Percentiles rank a stretch among this genome's conserved stretches.
Evolutionary conservation across 2,888 invertebrate genomes (phyloP).

Genomic region (Drosophila paramelanica): DNA sequence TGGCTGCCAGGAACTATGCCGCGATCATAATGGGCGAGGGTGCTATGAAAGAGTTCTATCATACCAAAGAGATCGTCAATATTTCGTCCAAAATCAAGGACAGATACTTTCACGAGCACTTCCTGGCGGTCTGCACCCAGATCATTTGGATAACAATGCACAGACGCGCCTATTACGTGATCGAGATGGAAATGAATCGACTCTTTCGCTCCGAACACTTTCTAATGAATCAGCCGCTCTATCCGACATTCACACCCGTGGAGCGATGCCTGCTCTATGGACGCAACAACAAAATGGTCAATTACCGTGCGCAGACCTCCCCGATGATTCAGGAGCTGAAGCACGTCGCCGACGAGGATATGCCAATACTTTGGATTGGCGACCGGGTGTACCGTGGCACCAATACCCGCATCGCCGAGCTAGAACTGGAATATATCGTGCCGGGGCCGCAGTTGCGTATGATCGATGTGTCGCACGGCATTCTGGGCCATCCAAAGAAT

Average conservation of each 20-base stretch:
- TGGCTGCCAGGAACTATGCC: constrained; percentile 72
- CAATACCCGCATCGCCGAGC: constrained; percentile 10
- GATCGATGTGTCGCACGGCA: constrained; percentile 11
- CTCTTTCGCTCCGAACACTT: constrained; percentile 82
- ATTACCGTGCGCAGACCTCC: constrained; percentile 18
- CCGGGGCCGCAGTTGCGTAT: constrained; percentile 11
- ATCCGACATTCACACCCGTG: constrained; percentile 4
- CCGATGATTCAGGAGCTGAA: constrained; percentile 16
- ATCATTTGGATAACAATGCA: constrained; percentile 46
- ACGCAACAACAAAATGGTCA: constrained; percentile 18
- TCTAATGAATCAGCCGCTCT: constrained; percentile 47
- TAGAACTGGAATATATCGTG: constrained; percentile 20
- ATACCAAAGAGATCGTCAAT: constrained; percentile 11
- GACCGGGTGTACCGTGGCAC: constrained; percentile 12
- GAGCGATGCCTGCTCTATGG: constrained; percentile 15
- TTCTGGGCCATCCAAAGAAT: constrained; percentile 18
- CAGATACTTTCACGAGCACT: constrained; percentile 16
- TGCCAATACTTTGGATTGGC: constrained; percentile 27
- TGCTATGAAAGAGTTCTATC: constrained; percentile 21
- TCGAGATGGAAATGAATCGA: constrained; percentile 79
- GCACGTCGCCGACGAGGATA: constrained; percentile 6
- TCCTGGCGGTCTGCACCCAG: constrained; percentile 66
- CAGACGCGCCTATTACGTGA: constrained; percentile 70
- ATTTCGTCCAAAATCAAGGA: constrained; percentile 27
- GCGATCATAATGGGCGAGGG: constrained; percentile 3